Base-by-base conservation (phyloP, 2,113 vertebrate species). In the Gasterosteus nipponicus region DNA sequence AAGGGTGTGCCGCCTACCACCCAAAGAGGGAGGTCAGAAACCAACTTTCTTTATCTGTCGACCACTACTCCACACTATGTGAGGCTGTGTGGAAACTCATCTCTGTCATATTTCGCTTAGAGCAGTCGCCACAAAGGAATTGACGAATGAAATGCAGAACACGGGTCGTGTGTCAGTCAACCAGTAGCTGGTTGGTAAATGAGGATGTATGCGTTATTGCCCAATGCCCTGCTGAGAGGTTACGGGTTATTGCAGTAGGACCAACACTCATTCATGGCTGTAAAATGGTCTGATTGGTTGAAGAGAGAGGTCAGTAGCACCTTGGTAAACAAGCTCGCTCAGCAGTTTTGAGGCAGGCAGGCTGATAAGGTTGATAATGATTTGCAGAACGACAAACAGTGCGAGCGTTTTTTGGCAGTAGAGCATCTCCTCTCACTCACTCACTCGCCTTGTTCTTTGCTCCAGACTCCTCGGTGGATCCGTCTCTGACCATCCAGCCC, bases 1-100 rank as follows among this genome's bases (percentile, higher is more conserved):
- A 39, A 93, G 96, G 78, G 98, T 99, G 83, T 99, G 98, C 76
- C 97, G 96, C 63, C 94, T 99, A 73, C 97, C 97, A 47, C 95
- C 96, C 29, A 97, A 96, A 93, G 97, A 99, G 86, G 96, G 96
- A 95, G 95, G 95, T 95, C 72, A 93, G 93, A 73, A 51, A 4
- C 10, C 31, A 26, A 2, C 15, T 57, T 65, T 15, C 2, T 33
- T 58, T 26, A 26, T 26, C 59, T 70, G 15, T 54, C 19, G 22
- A 35, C 46, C 31, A 26, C 9, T 11, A 46, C 46, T 18, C 7
- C 18, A 49, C 38, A 26, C 9, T 11, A 46, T 41, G n/a, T 16
- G 29, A 41, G 3, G 53, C 60, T 8, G 44, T 18, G 18, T 29
- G 7, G 41, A 26, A 22, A 42, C 35, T 12, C 14, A 14, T 35